Percentiles rank a stretch among this genome's conserved stretches.
phyloP scores from a whole-genome alignment of 2,888 invertebrate species.

The Kryphioiulus occultus region DNA sequence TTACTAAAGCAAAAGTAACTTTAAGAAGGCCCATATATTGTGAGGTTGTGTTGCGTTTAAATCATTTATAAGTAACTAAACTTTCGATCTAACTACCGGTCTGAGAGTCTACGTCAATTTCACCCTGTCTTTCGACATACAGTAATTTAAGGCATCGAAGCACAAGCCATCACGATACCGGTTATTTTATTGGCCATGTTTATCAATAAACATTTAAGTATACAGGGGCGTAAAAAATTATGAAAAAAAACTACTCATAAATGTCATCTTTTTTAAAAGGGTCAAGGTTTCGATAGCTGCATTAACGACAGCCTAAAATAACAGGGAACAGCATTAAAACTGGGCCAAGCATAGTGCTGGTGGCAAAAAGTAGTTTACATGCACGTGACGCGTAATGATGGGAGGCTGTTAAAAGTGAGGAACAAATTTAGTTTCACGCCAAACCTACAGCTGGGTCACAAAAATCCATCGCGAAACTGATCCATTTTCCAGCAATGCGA shows the following conservation, averaged over 20 bases:
- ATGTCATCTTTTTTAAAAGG: constrained; percentile 20
- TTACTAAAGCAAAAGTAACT: neutral
- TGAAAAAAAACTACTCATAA: neutral
- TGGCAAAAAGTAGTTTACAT: neutral
- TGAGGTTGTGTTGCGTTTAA: neutral
- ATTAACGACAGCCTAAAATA: constrained; percentile 11
- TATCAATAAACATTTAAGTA: neutral
- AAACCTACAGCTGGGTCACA: neutral
- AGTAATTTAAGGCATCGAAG: neutral
- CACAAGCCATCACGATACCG: neutral
- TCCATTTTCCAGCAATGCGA: neutral
- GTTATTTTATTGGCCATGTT: neutral
- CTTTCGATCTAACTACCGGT: too few relatives aligned
- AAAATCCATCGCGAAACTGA: neutral
- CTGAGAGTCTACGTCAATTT: too few relatives aligned
- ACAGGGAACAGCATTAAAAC: neutral
- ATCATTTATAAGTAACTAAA: too few relatives aligned
- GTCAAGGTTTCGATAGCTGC: neutral
- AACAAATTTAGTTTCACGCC: neutral
- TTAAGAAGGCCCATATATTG: neutral
- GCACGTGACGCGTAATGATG: constrained; percentile 31
- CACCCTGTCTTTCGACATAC: neutral
- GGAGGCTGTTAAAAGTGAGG: neutral
- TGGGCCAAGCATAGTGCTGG: neutral
- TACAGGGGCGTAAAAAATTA: neutral